Percentiles rank a stretch among this genome's conserved stretches.
Evolutionary conservation across 2,113 vertebrate genomes (phyloP).

Genomic region (Hyaena hyaena): DNA sequence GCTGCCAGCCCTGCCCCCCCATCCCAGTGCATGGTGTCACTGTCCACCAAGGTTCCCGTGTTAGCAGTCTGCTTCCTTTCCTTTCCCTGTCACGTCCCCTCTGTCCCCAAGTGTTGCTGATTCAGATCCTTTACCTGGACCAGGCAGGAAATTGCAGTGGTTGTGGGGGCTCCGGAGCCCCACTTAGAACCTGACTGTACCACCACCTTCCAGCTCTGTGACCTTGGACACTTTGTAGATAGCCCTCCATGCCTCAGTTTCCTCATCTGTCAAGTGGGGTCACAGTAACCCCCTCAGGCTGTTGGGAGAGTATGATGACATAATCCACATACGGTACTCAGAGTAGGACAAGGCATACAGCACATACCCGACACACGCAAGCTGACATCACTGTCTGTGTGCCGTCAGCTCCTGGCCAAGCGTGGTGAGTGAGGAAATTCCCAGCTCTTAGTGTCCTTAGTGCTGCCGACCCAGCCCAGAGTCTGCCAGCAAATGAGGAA

Average conservation of each 20-base stretch:
- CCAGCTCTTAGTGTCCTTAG: background rate
- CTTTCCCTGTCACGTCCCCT: background rate
- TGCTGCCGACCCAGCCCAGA: background rate
- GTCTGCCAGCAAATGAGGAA: background rate
- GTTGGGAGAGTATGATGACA: background rate
- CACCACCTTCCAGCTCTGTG: background rate
- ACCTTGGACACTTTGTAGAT: background rate
- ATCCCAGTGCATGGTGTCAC: background rate
- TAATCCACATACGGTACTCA: background rate
- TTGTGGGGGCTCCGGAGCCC: background rate
- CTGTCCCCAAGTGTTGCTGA: background rate
- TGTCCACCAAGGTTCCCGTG: background rate
- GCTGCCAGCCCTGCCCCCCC: background rate
- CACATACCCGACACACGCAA: fast-evolving
- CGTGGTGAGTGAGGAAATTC: background rate
- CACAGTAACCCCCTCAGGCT: background rate
- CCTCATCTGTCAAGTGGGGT: background rate
- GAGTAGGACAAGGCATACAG: background rate
- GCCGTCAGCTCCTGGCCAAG: background rate
- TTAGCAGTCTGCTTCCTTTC: background rate
- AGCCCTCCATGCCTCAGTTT: background rate
- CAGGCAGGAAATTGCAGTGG: background rate
- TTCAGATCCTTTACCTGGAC: background rate
- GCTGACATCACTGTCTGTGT: background rate
- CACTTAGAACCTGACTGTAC: background rate